Evolutionary conservation across 37 sponge, comb jelly and placozoan species (phyloP).

Genomic region (Eunapius fragilis): DNA sequence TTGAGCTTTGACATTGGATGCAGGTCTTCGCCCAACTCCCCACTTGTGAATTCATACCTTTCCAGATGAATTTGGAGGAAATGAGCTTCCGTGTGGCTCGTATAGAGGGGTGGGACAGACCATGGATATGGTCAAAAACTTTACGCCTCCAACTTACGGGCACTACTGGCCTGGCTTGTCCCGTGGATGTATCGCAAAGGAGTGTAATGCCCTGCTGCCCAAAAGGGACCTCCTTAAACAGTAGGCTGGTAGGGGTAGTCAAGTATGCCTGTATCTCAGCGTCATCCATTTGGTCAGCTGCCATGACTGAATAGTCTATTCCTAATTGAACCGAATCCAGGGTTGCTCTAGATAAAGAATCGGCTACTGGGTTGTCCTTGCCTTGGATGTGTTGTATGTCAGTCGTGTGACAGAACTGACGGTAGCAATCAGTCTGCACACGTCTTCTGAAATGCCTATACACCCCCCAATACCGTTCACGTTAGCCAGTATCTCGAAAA

Average conservation of each 20-base stretch:
- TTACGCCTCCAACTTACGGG: constrained; percentile 7
- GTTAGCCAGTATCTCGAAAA: too few species aligned
- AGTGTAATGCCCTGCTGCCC: constrained; percentile 1
- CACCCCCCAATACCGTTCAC: too few species aligned
- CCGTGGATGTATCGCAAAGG: constrained; percentile 22
- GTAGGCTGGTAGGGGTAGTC: background rate
- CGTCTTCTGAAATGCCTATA: too few species aligned
- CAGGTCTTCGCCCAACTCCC: constrained; percentile 23
- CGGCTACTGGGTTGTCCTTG: constrained; percentile 8
- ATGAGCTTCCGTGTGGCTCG: constrained; percentile 20
- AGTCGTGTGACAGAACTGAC: too few species aligned
- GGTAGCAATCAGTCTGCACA: too few species aligned
- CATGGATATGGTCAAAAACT: background rate
- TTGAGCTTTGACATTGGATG: constrained; percentile 14
- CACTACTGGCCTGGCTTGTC: constrained; percentile 24
- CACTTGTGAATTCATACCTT: constrained; percentile 12
- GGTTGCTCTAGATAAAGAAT: constrained; percentile 5
- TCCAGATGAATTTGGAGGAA: constrained; percentile 7
- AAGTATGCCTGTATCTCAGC: background rate
- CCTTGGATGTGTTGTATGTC: constrained; percentile 17
- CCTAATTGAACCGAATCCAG: constrained; percentile 9
- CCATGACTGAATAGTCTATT: constrained; percentile 33
- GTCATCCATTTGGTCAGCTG: constrained; percentile 4
- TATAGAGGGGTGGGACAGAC: constrained; percentile 20
- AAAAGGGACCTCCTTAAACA: background rate